Evolutionary conservation across 1,140 invertebrate species (phyloP), one percentile per base, ranked within the genome.

Genomic region (Drosophila kurseongensis): DNA sequence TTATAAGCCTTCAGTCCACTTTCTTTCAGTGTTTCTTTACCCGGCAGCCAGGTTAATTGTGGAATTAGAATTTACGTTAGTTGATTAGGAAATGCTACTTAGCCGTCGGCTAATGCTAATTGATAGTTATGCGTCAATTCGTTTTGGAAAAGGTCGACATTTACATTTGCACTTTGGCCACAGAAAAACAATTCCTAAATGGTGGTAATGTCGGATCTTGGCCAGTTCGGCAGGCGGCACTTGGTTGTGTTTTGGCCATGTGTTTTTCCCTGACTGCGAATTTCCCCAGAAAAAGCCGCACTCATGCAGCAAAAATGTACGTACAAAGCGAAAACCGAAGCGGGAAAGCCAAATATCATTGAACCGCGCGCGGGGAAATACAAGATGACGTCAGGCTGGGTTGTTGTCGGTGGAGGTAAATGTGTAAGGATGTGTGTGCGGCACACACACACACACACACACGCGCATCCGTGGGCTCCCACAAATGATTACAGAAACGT

Each of bases 371-470:
- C 36, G 65, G 59, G 57, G 52, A 83, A 78, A 78, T 80, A 85
- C 81, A 90, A 90, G 79, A 90, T 90, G 86, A 90, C 86, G 86
- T 90, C 86, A 90, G 81, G 72, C 69, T 81, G 75, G 67, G 75
- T 79, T 71, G 82, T 36, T 65, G 51, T 54, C 44, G 42, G 10
- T 66, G 41, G 48, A 36, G 36, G 18, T 63, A 50, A 71, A 32
- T 58, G 56, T 69, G 56, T 77, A 62, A 48, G 62, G 36, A 59
- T 72, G 44, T 72, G 60, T 69, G 36, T 50, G 57, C n/a, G 29
- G 23, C 40, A 59, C 35, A 45, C 29, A 55, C 52, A 57, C 57
- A 16, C 38, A 29, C 44, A 48, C 29, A 60, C 14, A 62, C 13
- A 54, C 32, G 35, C 29, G 52, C 59, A 50, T 32, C 13, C 27